Percentiles rank a stretch among this genome's conserved stretches.
phyloP scores from a whole-genome alignment of 2,797 vertebrate species.

The Sitta carolinensis region DNA sequence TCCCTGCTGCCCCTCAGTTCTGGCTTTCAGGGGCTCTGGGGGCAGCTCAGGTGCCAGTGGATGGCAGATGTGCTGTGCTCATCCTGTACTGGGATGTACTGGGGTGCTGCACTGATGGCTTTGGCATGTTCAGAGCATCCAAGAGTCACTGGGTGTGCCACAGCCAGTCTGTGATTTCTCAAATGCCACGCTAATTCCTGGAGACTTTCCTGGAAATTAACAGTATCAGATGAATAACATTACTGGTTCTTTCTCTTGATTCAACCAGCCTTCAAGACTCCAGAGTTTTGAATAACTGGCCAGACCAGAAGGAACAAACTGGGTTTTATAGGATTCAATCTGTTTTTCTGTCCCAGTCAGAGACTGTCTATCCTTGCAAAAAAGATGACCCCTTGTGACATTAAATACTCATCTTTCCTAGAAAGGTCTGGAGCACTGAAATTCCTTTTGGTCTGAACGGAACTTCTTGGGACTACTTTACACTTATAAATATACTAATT shows the following conservation, averaged over 20 bases:
- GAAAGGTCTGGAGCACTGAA: neutral
- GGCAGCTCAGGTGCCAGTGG: neutral
- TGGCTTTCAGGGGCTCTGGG: neutral
- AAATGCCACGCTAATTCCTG: neutral
- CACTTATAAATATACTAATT: neutral
- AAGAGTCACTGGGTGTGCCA: neutral
- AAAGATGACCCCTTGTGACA: neutral
- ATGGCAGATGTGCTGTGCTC: fast-evolving
- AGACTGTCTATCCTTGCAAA: neutral
- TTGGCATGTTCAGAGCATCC: fast-evolving
- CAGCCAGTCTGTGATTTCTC: neutral
- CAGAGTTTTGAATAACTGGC: neutral
- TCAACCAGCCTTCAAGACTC: neutral
- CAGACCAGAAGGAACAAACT: neutral
- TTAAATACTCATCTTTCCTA: neutral
- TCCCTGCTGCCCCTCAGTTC: neutral
- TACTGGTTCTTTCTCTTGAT: neutral
- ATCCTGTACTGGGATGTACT: fast-evolving
- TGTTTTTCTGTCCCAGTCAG: neutral
- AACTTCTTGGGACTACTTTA: neutral
- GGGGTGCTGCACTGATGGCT: neutral
- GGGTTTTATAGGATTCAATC: neutral
- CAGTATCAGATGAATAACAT: neutral
- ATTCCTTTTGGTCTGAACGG: neutral
- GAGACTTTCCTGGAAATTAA: neutral